Percentiles rank a stretch among this genome's conserved stretches.
Conservation (phyloP, 2,113 vertebrate species). For the Nycticryphes semicollaris region DNA sequence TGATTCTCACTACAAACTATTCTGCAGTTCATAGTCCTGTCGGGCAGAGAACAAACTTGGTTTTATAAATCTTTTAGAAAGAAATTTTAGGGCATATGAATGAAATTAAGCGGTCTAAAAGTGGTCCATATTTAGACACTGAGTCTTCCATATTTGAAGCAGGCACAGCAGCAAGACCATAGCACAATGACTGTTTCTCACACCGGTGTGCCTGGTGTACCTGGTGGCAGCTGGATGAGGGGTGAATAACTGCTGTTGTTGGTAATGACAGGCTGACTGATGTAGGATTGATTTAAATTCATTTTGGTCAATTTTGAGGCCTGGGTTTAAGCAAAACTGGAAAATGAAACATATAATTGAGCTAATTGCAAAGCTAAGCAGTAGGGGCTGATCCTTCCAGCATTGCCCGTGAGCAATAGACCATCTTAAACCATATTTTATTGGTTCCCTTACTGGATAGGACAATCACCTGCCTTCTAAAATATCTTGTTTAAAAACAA, state of each 20-base stretch:
- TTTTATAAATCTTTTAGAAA: not conserved
- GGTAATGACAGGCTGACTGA: not conserved
- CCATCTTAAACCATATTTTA: not conserved
- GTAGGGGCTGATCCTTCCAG: not conserved
- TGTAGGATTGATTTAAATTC: not conserved
- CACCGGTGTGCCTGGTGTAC: not conserved
- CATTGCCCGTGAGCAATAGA: not conserved
- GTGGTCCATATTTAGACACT: not conserved
- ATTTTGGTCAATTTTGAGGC: not conserved
- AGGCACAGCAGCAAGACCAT: not conserved
- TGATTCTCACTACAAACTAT: not conserved
- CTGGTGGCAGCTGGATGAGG: not conserved
- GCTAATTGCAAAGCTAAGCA: not conserved
- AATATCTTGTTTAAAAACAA: not conserved
- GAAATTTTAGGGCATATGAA: not conserved
- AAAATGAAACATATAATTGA: not conserved
- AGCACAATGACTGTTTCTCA: not conserved
- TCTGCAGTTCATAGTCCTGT: not conserved
- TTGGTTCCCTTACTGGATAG: not conserved
- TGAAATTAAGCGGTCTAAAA: not conserved
- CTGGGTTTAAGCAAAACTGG: not conserved
- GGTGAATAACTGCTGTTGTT: too few relatives aligned
- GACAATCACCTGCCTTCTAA: not conserved
- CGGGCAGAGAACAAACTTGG: not conserved
- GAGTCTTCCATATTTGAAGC: not conserved